phyloP scores from a whole-genome alignment of 2,888 invertebrate species.

The Drosophila colorata region DNA sequence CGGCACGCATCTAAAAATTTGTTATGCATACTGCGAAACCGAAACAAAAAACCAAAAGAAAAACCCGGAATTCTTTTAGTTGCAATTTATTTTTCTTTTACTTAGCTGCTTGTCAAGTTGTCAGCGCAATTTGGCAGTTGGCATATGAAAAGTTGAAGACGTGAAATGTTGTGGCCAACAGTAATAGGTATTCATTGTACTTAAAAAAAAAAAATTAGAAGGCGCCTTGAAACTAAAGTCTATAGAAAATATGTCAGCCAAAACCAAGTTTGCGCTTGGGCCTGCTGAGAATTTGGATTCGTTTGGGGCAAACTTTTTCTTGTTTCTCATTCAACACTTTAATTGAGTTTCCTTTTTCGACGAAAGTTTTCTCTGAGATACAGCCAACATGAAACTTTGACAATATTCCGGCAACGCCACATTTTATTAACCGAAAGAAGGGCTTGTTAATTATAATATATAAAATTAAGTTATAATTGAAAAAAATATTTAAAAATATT shows the following conservation, averaged over 20 bases:
- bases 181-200: conserved; percentile 19
- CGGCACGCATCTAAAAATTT: conserved; percentile 60
- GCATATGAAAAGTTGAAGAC: conserved; percentile 30
- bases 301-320: neutral
- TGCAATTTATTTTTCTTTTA: conserved; percentile 27
- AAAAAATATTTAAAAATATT: no score
- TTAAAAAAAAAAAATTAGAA: neutral
- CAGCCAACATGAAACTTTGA: neutral
- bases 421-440: neutral
- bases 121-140: conserved; percentile 47
- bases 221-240: neutral
- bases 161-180: conserved; percentile 36
- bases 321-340: neutral
- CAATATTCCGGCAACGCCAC: neutral
- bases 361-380: no score
- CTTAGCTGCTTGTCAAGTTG: conserved; percentile 42
- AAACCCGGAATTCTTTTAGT: conserved; percentile 38
- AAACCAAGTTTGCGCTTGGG: no score
- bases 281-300: neutral
- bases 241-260: neutral
- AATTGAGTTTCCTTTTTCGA: neutral
- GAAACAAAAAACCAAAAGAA: conserved; percentile 7
- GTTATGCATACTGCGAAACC: conserved; percentile 60
- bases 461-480: no score
- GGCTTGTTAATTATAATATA: neutral